These are phyloP conservation scores for Hylaeus volcanicus DNA, from an alignment of 1,140 invertebrate species.

Conservation along the genomic window DNA sequence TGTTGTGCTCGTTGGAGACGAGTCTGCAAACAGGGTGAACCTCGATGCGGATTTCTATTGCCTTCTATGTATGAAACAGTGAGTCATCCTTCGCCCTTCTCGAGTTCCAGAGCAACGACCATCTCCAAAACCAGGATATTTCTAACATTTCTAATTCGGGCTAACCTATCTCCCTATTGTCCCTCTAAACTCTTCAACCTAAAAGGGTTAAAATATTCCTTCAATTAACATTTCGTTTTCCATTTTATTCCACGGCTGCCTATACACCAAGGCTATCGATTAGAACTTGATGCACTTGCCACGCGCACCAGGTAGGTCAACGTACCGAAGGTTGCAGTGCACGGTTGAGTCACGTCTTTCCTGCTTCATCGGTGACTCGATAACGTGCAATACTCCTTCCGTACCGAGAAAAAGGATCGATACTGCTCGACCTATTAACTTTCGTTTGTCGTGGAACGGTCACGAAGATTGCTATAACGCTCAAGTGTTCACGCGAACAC, in stretches of 20 bases:
- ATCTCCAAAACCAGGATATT: too few species aligned
- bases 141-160: not conserved
- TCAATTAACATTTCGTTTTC: too few species aligned
- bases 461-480: constrained; percentile 6
- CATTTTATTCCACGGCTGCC: too few species aligned
- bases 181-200: too few species aligned
- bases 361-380: constrained; percentile 69
- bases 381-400: constrained; percentile 65
- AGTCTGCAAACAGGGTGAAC: constrained; percentile 47
- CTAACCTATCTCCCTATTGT: not conserved
- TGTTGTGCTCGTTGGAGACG: constrained; percentile 40
- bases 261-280: not conserved
- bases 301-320: constrained; percentile 51
- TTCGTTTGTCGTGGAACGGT: not conserved
- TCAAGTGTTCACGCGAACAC: not conserved
- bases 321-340: constrained; percentile 56
- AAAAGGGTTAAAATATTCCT: too few species aligned
- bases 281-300: not conserved
- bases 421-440: constrained; percentile 62
- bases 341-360: constrained; percentile 65
- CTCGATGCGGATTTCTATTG: constrained; percentile 42
- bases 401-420: constrained; percentile 61
- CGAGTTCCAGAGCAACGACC: not conserved
- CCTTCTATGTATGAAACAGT: constrained; percentile 51
- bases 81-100: constrained; percentile 48